Evolutionary conservation across 2,888 invertebrate genomes (phyloP).

Genomic region (Heliconius charithonia): DNA sequence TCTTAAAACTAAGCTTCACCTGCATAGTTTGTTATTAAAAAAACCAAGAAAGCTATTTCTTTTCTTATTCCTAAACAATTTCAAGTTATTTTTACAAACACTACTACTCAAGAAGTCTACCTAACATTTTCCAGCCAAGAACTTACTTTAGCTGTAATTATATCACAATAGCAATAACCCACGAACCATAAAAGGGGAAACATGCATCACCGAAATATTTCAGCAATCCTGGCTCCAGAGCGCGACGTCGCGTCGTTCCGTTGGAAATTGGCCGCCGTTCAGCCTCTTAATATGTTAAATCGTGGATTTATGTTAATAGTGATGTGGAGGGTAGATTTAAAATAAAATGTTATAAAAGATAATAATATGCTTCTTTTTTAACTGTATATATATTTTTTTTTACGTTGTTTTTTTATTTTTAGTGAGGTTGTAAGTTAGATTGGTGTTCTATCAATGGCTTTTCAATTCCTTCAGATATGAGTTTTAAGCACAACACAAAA

Average conservation of each 20-base stretch:
- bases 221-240: conserved; percentile 63
- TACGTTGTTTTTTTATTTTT: too few relatives aligned
- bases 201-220: conserved; percentile 52
- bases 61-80: too few relatives aligned
- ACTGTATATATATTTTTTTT: too few relatives aligned
- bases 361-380: neutral
- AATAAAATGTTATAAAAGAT: neutral
- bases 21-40: too few relatives aligned
- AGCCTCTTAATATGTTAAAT: conserved; percentile 61
- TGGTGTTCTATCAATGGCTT: too few relatives aligned
- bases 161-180: neutral
- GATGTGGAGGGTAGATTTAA: conserved; percentile 37
- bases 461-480: too few relatives aligned
- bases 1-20: too few relatives aligned
- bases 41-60: too few relatives aligned
- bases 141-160: neutral
- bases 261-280: conserved; percentile 62
- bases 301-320: conserved; percentile 53
- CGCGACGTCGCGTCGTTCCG: conserved; percentile 55
- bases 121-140: neutral
- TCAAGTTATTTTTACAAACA: too few relatives aligned
- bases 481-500: too few relatives aligned
- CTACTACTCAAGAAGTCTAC: neutral
- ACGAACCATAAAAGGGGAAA: conserved; percentile 3
- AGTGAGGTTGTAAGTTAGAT: too few relatives aligned